phyloP scores from a whole-genome alignment of 2,797 vertebrate genomes.

The Lepilemur ruficaudatus region DNA sequence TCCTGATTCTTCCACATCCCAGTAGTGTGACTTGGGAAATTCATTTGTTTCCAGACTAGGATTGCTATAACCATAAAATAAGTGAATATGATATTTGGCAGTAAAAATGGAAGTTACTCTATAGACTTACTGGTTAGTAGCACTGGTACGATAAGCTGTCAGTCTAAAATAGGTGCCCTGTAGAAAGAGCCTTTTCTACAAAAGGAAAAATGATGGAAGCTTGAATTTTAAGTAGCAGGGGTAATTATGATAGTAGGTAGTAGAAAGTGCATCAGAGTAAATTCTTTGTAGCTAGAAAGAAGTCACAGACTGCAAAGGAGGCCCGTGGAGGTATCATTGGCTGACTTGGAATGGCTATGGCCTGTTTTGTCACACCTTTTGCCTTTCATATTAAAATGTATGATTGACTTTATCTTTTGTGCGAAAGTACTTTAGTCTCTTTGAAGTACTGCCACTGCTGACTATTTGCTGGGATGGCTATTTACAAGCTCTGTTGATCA shows the following conservation, averaged over 20 bases:
- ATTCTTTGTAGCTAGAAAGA: background rate
- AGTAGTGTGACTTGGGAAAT: background rate
- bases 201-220: background rate
- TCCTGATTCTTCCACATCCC: background rate
- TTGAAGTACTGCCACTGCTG: background rate
- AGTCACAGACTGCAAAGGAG: background rate
- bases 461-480: background rate
- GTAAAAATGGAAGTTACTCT: background rate
- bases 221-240: background rate
- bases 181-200: background rate
- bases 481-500: background rate
- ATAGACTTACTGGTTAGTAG: background rate
- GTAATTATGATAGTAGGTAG: background rate
- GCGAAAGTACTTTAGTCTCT: background rate
- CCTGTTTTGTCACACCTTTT: background rate
- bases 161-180: background rate
- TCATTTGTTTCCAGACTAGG: background rate
- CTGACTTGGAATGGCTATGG: background rate
- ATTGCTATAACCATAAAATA: background rate
- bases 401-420: background rate
- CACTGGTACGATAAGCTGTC: background rate
- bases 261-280: background rate
- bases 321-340: fast-evolving
- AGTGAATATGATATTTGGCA: background rate
- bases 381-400: background rate